Base-by-base conservation (phyloP, 1,140 invertebrate genomes). In the Ostrea edulis region DNA sequence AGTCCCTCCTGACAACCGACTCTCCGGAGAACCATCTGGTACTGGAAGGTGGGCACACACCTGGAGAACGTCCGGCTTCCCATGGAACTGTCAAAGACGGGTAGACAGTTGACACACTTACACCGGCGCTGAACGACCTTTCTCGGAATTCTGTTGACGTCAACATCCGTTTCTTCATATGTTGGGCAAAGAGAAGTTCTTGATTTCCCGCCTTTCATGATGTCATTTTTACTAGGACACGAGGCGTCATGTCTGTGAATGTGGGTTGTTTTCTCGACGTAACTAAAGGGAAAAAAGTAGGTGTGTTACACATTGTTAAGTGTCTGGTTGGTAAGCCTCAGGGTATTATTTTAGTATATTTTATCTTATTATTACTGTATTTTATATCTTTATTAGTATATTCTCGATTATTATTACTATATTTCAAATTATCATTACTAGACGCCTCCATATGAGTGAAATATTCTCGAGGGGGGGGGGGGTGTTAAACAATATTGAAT, bases 71-170 rank as follows among this genome's bases (percentile, higher is more conserved):
- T 12, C 12, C 68, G 68, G 68, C 22, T 1, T 14, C 68, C 68
- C 68, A 71, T 25, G 29, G 68, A 29, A 71, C 25, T 29, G 68
- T 71, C 68, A 3, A 71, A 29, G 12, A 71, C 22, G 0, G 68
- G 29, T 35, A 71, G 14, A 35, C 68, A 71, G 7, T 71, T 35
- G 68, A 25, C 25, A 11, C 68, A 71, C 68, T 29, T 71, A 14
- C 68, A 71, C 22, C 68, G 68, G 3, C 68, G 68, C 68, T 71
- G 68, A 12, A 71, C 68, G 22, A 71, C 29, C 9, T 25, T 71
- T 25, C 25, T 25, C 5, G 68, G 68, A 35, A 71, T 71, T 71
- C 68, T 71, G 68, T 71, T 71, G 68, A 71, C 68, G 25, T 71
- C 68, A 8, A 71, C 8, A 14, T 71, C 68, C 4, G 22, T 71